Percentiles rank a stretch among this genome's conserved stretches.
Conservation (phyloP, 2,797 vertebrate species). For the Xerus rutilus region DNA sequence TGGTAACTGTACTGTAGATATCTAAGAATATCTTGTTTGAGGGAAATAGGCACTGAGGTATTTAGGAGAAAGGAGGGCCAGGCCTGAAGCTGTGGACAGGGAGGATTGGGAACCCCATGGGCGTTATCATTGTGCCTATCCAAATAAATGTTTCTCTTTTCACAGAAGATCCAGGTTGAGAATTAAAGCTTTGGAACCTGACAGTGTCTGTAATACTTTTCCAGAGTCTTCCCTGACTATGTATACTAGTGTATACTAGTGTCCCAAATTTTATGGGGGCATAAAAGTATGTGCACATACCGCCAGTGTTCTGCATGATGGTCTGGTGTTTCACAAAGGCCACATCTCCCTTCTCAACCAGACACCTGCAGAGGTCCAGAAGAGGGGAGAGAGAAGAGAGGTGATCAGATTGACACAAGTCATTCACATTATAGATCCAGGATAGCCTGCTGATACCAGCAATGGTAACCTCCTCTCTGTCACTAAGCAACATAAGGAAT, state of each 20-base stretch:
- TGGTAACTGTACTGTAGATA: background rate
- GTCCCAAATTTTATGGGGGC: background rate
- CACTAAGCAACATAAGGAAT: background rate
- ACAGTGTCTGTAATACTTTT: background rate
- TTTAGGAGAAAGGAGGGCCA: background rate
- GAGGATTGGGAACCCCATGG: background rate
- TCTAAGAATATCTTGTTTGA: background rate
- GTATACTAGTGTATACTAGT: background rate
- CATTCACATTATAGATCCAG: background rate
- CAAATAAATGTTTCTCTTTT: background rate
- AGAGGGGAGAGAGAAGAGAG: background rate
- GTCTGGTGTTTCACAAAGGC: slow-evolving; percentile 93
- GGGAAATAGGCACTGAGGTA: background rate
- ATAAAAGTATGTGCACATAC: slow-evolving; percentile 78
- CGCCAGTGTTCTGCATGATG: slow-evolving; percentile 85
- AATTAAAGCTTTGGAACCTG: background rate
- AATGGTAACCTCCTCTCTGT: background rate
- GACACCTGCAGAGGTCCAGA: slow-evolving; percentile 89
- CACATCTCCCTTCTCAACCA: slow-evolving; percentile 92
- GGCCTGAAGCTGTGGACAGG: background rate
- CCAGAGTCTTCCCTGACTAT: background rate
- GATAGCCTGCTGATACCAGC: background rate
- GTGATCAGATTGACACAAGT: background rate
- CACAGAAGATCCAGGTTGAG: background rate
- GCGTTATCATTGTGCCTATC: background rate